These are phyloP conservation scores for Carassius auratus DNA, from an alignment of 2,113 vertebrate species.

Conservation along the genomic window DNA sequence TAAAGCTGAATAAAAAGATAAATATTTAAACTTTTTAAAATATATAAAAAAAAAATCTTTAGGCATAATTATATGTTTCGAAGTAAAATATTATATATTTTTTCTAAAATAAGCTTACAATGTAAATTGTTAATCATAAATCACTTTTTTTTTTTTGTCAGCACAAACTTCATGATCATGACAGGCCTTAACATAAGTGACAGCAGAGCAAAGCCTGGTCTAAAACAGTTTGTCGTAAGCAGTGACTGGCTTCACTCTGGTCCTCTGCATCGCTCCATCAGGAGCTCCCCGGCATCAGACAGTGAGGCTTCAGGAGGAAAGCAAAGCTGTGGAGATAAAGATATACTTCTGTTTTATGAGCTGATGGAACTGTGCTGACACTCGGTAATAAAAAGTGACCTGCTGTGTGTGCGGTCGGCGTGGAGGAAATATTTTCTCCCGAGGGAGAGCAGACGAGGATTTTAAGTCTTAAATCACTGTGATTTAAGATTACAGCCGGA, in stretches of 20 bases:
- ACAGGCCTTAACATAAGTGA: background rate
- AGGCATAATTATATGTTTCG: background rate
- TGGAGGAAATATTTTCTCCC: slow-evolving; percentile 21
- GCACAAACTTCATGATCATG: background rate
- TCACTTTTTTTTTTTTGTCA: background rate
- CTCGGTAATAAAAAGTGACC: background rate
- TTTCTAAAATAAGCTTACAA: background rate
- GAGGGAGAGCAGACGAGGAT: slow-evolving; percentile 23
- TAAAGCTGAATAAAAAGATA: too few relatives aligned
- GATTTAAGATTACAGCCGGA: slow-evolving; percentile 55
- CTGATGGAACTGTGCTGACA: slow-evolving; percentile 32
- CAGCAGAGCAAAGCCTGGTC: background rate
- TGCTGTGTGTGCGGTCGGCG: slow-evolving; percentile 7
- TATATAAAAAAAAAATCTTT: background rate
- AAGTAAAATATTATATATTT: background rate
- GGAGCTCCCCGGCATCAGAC: background rate
- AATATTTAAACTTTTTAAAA: too few relatives aligned
- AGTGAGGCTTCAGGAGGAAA: background rate
- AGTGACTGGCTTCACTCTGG: background rate
- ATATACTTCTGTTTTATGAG: slow-evolving; percentile 41
- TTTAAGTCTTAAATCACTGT: slow-evolving; percentile 4
- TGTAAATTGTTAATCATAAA: background rate
- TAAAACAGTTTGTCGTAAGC: background rate
- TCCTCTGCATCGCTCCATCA: background rate
- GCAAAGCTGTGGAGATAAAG: slow-evolving; percentile 25